Evolutionary conservation across 1,140 invertebrate species (phyloP), one percentile per base, ranked within the genome.

Genomic region (Drosophila equinoxialis): DNA sequence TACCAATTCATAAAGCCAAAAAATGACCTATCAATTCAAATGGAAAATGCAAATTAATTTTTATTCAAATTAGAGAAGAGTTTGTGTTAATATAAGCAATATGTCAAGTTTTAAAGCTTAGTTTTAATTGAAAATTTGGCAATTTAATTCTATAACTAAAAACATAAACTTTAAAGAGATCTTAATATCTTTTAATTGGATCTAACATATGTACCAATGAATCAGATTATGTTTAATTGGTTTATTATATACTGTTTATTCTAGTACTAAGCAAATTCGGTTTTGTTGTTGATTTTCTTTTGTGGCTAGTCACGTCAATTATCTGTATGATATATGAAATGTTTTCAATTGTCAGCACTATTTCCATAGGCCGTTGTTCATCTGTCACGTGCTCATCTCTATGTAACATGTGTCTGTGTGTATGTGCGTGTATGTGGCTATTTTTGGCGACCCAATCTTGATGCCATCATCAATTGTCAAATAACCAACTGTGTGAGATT

Each of bases 401-500:
- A 81, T 66, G 45, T 67, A 61, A 59, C 6, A 14, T 39, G 41
- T 65, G 62, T 62, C 2, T 26, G 23, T 26, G 20, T 23, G 20
- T 23, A 2, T 23, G 20, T 39, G 41, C 62, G 62, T 59, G 23
- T 26, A 2, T 26, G 58, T 85, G 54, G 55, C 26, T 72, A 71
- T 82, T 86, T 51, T 86, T 74, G 84, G 79, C 77, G 79, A 87
- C 72, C 83, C 84, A 79, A 84, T 72, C 77, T 89, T 89, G 84
- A 89, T 89, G 84, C 81, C 84, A 89, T 89, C 84, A 89, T 89
- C 84, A 89, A 87, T 89, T 89, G 84, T 89, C 84, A 89, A 89
- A 89, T 89, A 89, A 89, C 80, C 80, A 89, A 89, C 80, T 89
- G 80, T 84, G 85, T 81, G 84, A 83, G 84, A 89, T 89, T 89